Evolutionary conservation across 2,113 vertebrate species (phyloP).

Genomic region (Oriolus oriolus): DNA sequence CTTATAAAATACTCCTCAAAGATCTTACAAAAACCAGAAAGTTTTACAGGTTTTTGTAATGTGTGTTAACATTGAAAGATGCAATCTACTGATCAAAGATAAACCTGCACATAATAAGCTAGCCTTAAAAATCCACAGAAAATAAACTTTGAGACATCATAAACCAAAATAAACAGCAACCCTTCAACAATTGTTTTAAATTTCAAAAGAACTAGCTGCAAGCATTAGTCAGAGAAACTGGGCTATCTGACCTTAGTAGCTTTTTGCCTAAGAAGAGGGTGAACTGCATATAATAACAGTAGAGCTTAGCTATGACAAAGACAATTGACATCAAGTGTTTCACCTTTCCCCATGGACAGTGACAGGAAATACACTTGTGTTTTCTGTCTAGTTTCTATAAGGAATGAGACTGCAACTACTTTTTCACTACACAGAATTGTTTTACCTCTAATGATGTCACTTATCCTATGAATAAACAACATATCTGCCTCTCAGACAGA

Average conservation of each 20-base stretch:
- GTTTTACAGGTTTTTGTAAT: background rate
- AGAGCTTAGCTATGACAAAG: background rate
- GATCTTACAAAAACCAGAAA: background rate
- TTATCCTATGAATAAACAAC: background rate
- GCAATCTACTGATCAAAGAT: background rate
- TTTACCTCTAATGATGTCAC: background rate
- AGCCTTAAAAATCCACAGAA: background rate
- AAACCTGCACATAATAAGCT: background rate
- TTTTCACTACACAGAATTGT: background rate
- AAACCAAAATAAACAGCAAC: background rate
- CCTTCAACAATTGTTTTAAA: background rate
- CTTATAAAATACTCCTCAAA: background rate
- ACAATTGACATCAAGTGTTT: background rate
- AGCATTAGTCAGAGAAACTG: background rate
- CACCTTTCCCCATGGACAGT: background rate
- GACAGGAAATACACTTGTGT: background rate
- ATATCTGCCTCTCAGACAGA: background rate
- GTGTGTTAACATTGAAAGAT: background rate
- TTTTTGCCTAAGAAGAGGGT: background rate
- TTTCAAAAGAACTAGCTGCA: background rate
- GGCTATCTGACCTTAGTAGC: background rate
- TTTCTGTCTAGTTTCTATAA: background rate
- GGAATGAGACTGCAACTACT: background rate
- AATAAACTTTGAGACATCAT: background rate
- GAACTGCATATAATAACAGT: background rate